phyloP scores from a whole-genome alignment of 2,888 invertebrate species.

The Acanthosepion pharaonis region DNA sequence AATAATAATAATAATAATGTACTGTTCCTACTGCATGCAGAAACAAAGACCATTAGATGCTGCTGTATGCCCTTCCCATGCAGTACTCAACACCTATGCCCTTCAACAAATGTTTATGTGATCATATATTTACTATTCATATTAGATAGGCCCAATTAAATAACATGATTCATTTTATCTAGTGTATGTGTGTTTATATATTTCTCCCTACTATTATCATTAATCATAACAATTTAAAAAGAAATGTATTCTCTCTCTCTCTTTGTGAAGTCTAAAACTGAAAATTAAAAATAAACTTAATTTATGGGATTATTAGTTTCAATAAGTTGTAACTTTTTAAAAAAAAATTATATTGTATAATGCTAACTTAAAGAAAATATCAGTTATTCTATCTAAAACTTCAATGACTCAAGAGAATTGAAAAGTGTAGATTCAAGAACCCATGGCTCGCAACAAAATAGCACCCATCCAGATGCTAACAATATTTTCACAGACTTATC shows the following conservation, averaged over 20 bases:
- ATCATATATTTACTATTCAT: not conserved
- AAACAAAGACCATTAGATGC: slow-evolving; percentile 33
- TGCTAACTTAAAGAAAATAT: not conserved
- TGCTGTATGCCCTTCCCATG: slow-evolving; percentile 21
- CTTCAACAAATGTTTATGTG: not conserved
- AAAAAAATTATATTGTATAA: not conserved
- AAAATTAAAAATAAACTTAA: not conserved
- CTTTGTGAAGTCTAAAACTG: not conserved
- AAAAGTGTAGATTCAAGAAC: not conserved
- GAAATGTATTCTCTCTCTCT: not conserved
- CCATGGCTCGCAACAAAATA: not conserved
- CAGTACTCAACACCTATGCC: slow-evolving; percentile 22
- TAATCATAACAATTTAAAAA: not conserved
- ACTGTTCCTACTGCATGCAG: slow-evolving; percentile 24
- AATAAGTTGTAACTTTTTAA: not conserved
- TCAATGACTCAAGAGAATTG: not conserved
- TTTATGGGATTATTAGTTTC: not conserved
- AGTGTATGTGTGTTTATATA: not conserved
- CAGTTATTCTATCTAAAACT: too few species aligned
- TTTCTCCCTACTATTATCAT: not conserved
- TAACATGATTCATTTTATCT: not conserved
- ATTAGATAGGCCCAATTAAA: not conserved
- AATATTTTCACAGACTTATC: not conserved
- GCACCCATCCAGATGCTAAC: not conserved
- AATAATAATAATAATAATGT: slow-evolving; percentile 10